Conservation (phyloP, 2,888 invertebrate genomes). For the Drosophila bunnanda region DNA sequence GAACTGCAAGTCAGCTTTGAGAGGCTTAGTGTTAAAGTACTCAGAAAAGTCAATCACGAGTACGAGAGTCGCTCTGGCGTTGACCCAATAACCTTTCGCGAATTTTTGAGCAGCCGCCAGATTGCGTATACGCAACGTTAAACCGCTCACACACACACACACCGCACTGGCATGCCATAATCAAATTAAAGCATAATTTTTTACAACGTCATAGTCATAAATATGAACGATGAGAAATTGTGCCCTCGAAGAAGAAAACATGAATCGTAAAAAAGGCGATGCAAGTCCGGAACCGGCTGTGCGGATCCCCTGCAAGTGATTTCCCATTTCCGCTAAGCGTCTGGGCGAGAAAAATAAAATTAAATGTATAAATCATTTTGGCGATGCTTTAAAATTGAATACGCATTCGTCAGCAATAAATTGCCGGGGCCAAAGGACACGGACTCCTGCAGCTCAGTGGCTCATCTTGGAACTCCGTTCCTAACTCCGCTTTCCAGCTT, state of each 20-base stretch:
- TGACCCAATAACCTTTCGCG: slow-evolving; percentile 69
- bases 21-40: slow-evolving; percentile 1
- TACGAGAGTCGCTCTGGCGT: slow-evolving; percentile 34
- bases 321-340: slow-evolving; percentile 48
- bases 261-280: slow-evolving; percentile 37
- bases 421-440: slow-evolving; percentile 43
- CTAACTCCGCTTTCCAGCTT: slow-evolving; percentile 4
- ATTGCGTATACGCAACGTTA: slow-evolving; percentile 66
- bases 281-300: slow-evolving; percentile 13
- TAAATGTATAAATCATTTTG: slow-evolving; percentile 80
- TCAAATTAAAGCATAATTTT: slow-evolving; percentile 80
- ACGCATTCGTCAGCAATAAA: slow-evolving; percentile 81
- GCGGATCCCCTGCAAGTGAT: slow-evolving; percentile 51
- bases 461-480: slow-evolving; percentile 3
- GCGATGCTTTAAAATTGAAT: slow-evolving; percentile 76
- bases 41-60: slow-evolving; percentile 27
- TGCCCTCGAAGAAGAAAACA: slow-evolving; percentile 38
- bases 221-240: slow-evolving; percentile 72
- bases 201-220: slow-evolving; percentile 79
- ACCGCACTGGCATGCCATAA: slow-evolving; percentile 60
- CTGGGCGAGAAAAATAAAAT: slow-evolving; percentile 67
- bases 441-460: slow-evolving; percentile 22
- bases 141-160: slow-evolving; percentile 33
- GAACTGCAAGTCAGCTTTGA: slow-evolving; percentile 5
- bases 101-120: slow-evolving; percentile 56